Percentiles rank a stretch among this genome's conserved stretches.
Evolutionary conservation across 2,797 vertebrate genomes (phyloP).

Genomic region (Rhinella marina): DNA sequence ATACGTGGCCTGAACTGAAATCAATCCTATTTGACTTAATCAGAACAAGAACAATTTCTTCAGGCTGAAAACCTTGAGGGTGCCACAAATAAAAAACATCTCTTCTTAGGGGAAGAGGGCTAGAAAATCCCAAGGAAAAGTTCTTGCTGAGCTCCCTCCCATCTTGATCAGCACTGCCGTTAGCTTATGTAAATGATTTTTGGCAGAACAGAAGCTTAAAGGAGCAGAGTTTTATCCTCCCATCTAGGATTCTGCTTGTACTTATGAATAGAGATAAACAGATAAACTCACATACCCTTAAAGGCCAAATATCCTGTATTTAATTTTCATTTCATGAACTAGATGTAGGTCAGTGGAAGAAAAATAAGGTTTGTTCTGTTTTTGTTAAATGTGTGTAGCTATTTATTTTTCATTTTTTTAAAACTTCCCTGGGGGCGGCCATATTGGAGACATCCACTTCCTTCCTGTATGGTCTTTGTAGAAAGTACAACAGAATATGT

Average conservation of each 20-base stretch:
- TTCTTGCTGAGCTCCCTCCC: background rate
- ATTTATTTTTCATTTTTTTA: too few relatives aligned
- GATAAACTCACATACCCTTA: background rate
- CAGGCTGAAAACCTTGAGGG: slow-evolving; percentile 39
- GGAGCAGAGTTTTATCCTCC: slow-evolving; percentile 3
- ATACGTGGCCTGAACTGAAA: slow-evolving; percentile 44
- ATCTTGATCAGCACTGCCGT: background rate
- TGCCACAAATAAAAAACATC: slow-evolving; percentile 43
- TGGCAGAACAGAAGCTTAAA: slow-evolving; percentile 12
- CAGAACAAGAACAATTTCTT: slow-evolving; percentile 35
- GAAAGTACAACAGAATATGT: too few relatives aligned
- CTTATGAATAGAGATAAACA: slow-evolving; percentile 19
- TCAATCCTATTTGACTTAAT: slow-evolving; percentile 49
- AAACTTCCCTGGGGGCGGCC: too few relatives aligned
- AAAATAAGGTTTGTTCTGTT: background rate
- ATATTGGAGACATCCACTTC: too few relatives aligned
- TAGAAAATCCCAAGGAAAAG: slow-evolving; percentile 17
- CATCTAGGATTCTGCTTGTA: slow-evolving; percentile 13
- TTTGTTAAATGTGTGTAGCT: too few relatives aligned
- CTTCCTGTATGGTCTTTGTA: too few relatives aligned
- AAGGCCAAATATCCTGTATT: background rate
- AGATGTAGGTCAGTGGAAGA: background rate
- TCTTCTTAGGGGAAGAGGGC: slow-evolving; percentile 4
- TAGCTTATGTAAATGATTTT: slow-evolving; percentile 26
- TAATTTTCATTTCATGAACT: background rate